These are phyloP conservation scores for Siphamia tubifer DNA, from an alignment of 2,113 vertebrate species.

Conservation along the genomic window DNA sequence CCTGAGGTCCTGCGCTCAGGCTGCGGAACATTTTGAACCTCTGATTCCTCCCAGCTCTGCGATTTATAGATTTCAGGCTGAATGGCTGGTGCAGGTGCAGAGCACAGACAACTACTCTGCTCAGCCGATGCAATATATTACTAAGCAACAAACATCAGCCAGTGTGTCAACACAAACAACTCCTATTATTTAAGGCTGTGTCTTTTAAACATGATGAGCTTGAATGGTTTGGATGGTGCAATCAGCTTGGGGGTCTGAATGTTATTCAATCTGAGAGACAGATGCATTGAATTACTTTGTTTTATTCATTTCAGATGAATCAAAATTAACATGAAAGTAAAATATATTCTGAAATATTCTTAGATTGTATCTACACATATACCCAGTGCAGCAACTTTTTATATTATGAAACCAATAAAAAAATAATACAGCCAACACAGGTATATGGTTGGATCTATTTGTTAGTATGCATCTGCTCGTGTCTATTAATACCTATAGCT, in stretches of 20 bases:
- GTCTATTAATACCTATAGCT: slow-evolving; percentile 57
- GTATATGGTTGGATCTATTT: not conserved
- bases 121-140: slow-evolving; percentile 62
- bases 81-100: slow-evolving; percentile 68
- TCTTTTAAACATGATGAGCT: slow-evolving; percentile 60
- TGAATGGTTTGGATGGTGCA: slow-evolving; percentile 31
- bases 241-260: slow-evolving; percentile 9
- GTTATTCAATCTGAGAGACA: not conserved
- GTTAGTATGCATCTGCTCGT: not conserved
- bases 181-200: slow-evolving; percentile 66
- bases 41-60: slow-evolving; percentile 20
- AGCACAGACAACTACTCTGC: slow-evolving; percentile 65
- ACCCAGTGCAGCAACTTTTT: not conserved
- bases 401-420: not conserved
- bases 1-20: slow-evolving; percentile 27
- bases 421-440: not conserved
- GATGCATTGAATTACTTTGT: slow-evolving; percentile 23
- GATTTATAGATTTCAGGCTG: slow-evolving; percentile 70
- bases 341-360: not conserved
- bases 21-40: slow-evolving; percentile 44
- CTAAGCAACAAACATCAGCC: slow-evolving; percentile 61
- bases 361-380: not conserved
- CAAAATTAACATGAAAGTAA: not conserved
- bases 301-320: slow-evolving; percentile 6
- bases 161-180: slow-evolving; percentile 58